These are phyloP conservation scores for Alentia gelatinosa DNA, from an alignment of 2,888 invertebrate species.

Conservation along the genomic window DNA sequence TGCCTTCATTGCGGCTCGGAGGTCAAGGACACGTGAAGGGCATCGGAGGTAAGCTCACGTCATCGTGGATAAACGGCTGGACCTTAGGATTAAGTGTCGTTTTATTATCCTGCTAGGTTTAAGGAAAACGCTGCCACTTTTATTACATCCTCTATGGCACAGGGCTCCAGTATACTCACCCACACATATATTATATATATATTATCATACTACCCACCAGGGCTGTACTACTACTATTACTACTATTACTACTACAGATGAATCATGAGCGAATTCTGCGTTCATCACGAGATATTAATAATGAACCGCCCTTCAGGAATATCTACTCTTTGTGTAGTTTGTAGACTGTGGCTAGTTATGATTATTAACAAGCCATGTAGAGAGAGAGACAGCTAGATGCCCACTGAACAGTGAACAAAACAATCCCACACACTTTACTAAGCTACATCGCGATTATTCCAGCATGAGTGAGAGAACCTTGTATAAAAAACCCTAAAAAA, in stretches of 20 bases:
- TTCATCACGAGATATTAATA: conserved; percentile 21
- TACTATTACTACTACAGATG: conserved; percentile 21
- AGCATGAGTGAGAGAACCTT: neutral
- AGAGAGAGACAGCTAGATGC: too few species aligned
- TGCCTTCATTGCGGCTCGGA: neutral
- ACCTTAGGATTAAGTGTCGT: neutral
- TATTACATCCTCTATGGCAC: neutral
- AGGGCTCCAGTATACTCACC: neutral
- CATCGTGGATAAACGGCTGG: conserved; percentile 37
- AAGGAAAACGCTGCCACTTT: neutral
- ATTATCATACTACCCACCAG: neutral
- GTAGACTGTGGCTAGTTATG: neutral
- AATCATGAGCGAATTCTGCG: neutral
- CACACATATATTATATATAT: neutral
- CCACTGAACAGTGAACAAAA: neutral
- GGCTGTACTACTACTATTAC: neutral
- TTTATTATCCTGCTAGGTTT: neutral
- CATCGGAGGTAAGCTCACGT: conserved; percentile 13
- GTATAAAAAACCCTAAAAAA: neutral
- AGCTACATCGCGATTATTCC: conserved; percentile 1
- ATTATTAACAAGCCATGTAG: too few species aligned
- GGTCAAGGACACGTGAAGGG: neutral
- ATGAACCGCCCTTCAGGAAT: conserved; percentile 38
- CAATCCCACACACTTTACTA: neutral
- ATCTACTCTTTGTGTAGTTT: conserved; percentile 19